These are phyloP conservation scores for Ferdinandea cuprea DNA, from an alignment of 2,888 invertebrate species.

Conservation along the genomic window DNA sequence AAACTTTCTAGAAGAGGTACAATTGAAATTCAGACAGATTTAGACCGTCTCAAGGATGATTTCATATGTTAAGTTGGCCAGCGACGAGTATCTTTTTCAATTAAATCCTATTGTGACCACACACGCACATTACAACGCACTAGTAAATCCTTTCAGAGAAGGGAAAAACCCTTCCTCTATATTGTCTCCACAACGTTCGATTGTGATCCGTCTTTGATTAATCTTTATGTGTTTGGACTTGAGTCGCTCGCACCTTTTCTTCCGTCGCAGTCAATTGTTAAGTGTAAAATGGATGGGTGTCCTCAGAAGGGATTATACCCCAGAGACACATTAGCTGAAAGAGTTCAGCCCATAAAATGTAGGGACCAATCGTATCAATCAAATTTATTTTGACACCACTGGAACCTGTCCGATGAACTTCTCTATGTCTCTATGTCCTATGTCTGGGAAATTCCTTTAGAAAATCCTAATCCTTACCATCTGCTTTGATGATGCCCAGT, in stretches of 20 bases:
- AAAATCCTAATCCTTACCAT: slow-evolving; percentile 46
- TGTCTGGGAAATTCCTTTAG: slow-evolving; percentile 16
- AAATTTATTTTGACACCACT: slow-evolving; percentile 72
- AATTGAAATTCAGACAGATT: slow-evolving; percentile 36
- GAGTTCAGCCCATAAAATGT: background rate
- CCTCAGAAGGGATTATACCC: slow-evolving; percentile 57
- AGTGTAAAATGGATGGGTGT: slow-evolving; percentile 30
- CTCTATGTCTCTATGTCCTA: too few relatives aligned
- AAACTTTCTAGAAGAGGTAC: slow-evolving; percentile 7
- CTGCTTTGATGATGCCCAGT: slow-evolving; percentile 28
- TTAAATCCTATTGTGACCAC: slow-evolving; percentile 66
- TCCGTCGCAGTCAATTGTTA: slow-evolving; percentile 36
- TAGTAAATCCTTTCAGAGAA: background rate
- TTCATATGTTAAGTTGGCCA: slow-evolving; percentile 34
- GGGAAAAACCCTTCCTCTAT: slow-evolving; percentile 23
- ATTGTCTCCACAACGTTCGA: slow-evolving; percentile 46
- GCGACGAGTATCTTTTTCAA: slow-evolving; percentile 23
- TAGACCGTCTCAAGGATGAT: slow-evolving; percentile 48
- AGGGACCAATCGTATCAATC: slow-evolving; percentile 54
- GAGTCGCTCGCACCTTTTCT: slow-evolving; percentile 22
- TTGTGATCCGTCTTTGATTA: slow-evolving; percentile 62
- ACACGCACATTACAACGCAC: slow-evolving; percentile 22
- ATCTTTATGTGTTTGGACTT: slow-evolving; percentile 56
- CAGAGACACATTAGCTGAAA: slow-evolving; percentile 28
- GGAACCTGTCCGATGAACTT: slow-evolving; percentile 49